Base-by-base conservation (phyloP, 1,140 invertebrate genomes). In the Rhizoglyphus robini region DNA sequence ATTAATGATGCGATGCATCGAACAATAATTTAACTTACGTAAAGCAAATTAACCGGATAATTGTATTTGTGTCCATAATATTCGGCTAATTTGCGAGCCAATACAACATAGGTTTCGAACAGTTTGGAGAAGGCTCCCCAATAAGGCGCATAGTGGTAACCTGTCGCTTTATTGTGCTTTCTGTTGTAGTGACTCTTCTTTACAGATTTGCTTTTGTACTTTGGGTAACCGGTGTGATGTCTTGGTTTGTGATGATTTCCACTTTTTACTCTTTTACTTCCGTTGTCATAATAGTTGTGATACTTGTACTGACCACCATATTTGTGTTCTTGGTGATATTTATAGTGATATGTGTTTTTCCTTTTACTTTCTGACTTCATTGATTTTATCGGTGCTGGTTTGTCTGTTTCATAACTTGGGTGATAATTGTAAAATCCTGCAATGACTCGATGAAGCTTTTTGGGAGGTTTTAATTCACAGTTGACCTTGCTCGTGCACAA, bases 361-460 rank as follows among this genome's bases (percentile, higher is more conserved):
- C 31, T 46, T 15, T 46, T 41, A 41, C 36, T 41, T 8, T 41
- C 36, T 18, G 36, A 41, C 2, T 15, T 1, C 11, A 46, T 60
- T 32, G 58, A 32, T 34, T 13, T 27, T 34, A 60, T 60, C 18
- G 58, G 58, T 23, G 58, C 58, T 13, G 15, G 32, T 46, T 29
- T 30, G 27, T 60, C 58, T 27, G 1, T 60, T n/a, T 60, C 58
- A 60, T 60, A 60, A n/a, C 15, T 29, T 2, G 58, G 58, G 29
- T 60, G 58, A n/a, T 29, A 32, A 46, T 23, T 46, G 27, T 60
- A 60, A 27, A 60, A 60, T 2, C 58, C 58, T 4, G 58, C 58
- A 2, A 60, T 29, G 15, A 60, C 58, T 34, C 58, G 15, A n/a
- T 18, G 58, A 27, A 60, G 30, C 15, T 23, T 29, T 23, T 60